Evolutionary conservation across 2,888 invertebrate species (phyloP), one percentile per base, ranked within the genome.

Genomic region (Perdita meconis): DNA sequence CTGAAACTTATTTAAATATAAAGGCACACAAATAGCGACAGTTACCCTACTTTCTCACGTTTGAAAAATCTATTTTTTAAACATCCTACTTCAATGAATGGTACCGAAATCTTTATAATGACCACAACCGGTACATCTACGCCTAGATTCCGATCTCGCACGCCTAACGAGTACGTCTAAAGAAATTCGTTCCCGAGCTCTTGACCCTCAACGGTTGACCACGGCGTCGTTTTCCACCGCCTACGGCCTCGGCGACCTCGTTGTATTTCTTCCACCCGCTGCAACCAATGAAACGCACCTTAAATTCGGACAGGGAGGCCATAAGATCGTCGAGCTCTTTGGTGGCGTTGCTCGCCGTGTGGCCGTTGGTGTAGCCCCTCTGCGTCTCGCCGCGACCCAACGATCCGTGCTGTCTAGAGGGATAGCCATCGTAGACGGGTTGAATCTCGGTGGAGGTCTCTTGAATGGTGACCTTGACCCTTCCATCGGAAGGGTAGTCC

Each of bases 281-380:
- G 24, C 12, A 24, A 19, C 6, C 50, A 16, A 16, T 26, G 22
- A 47, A 22, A 47, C 47, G 24, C 93, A 97, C 98, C 96, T 98
- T 98, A 91, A 98, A 97, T 92, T 98, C 98, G 0, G 98, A 98
- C 12, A 99, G 94, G 5, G 98, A 97, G 1, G 97, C 97, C 98
- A 99, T 98, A 78, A 99, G 94, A 90, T 98, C 98, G 90, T 99
- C 98, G 76, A 99, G 94, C 92, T 99, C 98, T 92, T 96, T 96
- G 24, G 98, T 98, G 40, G 98, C 98, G 75, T 97, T 96, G 64
- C 98, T 98, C 24, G 98, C 97, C 8, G 91, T 90, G 63, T 87
- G 91, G 24, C 91, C 91, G 55, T 92, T 91, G 42, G 88, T 67
- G 64, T 85, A 90, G 55, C 86, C 87, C 57, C 83, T 80, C 47